phyloP scores from a whole-genome alignment of 2,888 invertebrate species.

The Anoplius nigerrimus region DNA sequence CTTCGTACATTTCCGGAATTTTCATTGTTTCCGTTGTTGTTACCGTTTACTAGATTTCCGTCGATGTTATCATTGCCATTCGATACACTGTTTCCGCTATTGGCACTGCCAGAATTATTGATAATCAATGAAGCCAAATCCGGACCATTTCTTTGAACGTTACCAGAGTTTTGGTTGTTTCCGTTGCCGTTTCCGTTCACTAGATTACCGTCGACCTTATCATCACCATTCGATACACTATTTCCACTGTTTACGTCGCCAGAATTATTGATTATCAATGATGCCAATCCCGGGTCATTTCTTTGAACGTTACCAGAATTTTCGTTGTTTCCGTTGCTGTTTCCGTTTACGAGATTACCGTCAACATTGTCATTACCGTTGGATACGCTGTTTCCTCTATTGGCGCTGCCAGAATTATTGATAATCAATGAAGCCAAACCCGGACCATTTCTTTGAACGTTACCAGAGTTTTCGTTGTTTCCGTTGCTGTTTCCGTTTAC shows the following conservation, averaged over 20 bases:
- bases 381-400: no score
- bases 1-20: not conserved
- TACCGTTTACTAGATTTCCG: not conserved
- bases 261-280: conserved; percentile 32
- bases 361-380: no score
- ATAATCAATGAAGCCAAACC: no score
- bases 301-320: no score
- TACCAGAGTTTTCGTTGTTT: not conserved
- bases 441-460: not conserved
- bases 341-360: conserved; percentile 18
- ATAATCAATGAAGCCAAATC: not conserved
- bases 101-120: conserved; percentile 10
- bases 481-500: conserved; percentile 4
- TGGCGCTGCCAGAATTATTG: no score
- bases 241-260: conserved; percentile 9
- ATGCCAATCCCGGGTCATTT: not conserved
- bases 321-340: conserved; percentile 15
- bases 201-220: conserved; percentile 24
- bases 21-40: not conserved
- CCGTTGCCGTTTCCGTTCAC: conserved; percentile 25
- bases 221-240: conserved; percentile 25
- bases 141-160: not conserved
- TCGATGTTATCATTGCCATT: no score
- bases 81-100: not conserved
- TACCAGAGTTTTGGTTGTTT: conserved; percentile 14